These are phyloP conservation scores for Enteromius viviparus DNA, from an alignment of 2,797 vertebrate species.

Conservation along the genomic window DNA sequence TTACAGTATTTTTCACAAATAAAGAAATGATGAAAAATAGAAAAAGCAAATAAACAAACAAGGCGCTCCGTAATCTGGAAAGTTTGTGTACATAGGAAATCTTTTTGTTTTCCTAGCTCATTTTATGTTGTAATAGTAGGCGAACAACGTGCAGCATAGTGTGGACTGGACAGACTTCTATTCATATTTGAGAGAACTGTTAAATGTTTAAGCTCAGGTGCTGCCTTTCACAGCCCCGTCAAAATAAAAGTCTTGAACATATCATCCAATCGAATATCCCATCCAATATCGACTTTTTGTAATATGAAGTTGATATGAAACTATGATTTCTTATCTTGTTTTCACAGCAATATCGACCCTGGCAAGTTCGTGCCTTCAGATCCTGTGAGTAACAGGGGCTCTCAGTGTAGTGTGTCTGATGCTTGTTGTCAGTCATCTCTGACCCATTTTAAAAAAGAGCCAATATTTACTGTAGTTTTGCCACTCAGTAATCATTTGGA, in stretches of 20 bases:
- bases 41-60: neutral
- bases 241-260: neutral
- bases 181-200: neutral
- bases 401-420: neutral
- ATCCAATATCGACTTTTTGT: too few relatives aligned
- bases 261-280: too few relatives aligned
- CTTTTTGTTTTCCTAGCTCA: too few relatives aligned
- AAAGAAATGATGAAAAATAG: neutral
- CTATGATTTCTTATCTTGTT: slow-evolving; percentile 20
- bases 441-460: neutral
- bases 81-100: neutral
- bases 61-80: neutral
- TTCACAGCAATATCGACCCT: slow-evolving; percentile 77
- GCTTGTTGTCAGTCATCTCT: neutral
- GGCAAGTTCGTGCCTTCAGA: slow-evolving; percentile 70
- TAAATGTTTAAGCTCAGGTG: neutral
- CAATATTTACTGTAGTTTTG: neutral
- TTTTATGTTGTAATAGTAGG: neutral
- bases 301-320: neutral
- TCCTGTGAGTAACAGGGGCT: slow-evolving; percentile 72
- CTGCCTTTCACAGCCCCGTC: neutral
- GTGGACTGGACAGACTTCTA: neutral
- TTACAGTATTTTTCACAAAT: neutral
- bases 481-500: neutral
- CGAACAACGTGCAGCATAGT: neutral